Percentiles rank a stretch among this genome's conserved stretches.
Conservation (phyloP, 2,888 invertebrate genomes). For the Phasia obesa region DNA sequence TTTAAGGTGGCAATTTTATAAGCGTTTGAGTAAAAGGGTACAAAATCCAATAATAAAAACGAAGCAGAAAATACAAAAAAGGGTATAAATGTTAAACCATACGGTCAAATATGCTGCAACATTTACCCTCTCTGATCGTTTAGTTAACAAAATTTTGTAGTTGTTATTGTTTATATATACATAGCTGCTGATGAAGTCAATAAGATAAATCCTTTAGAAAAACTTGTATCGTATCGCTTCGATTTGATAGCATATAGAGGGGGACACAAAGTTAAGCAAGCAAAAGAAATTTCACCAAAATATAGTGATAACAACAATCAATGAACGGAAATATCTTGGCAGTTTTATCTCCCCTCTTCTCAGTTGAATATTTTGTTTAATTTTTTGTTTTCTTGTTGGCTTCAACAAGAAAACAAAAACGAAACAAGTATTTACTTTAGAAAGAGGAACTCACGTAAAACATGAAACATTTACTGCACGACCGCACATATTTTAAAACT, state of each 20-base stretch:
- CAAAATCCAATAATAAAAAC: slow-evolving; percentile 26
- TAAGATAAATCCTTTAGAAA: slow-evolving; percentile 60
- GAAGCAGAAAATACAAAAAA: slow-evolving; percentile 23
- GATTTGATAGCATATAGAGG: not conserved
- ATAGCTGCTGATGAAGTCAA: slow-evolving; percentile 57
- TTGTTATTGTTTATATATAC: not conserved
- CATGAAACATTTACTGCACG: slow-evolving; percentile 69
- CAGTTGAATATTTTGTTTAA: slow-evolving; percentile 21
- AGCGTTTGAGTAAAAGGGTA: slow-evolving; percentile 19
- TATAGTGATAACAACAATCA: slow-evolving; percentile 63
- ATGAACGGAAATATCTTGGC: slow-evolving; percentile 66
- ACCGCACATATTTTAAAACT: slow-evolving; percentile 65
- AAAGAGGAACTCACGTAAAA: slow-evolving; percentile 59
- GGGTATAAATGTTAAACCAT: slow-evolving; percentile 37
- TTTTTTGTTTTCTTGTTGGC: slow-evolving; percentile 11
- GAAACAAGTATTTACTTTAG: slow-evolving; percentile 44
- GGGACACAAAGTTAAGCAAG: not conserved
- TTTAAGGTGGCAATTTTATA: slow-evolving; percentile 50
- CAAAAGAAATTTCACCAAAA: slow-evolving; percentile 40
- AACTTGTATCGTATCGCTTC: slow-evolving; percentile 16
- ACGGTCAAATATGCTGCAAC: slow-evolving; percentile 26
- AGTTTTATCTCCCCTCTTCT: slow-evolving; percentile 64
- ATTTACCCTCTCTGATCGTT: slow-evolving; percentile 40
- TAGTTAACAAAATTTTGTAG: slow-evolving; percentile 25
- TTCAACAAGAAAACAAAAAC: not conserved